Evolutionary conservation across 2,797 vertebrate species (phyloP), one percentile per base, ranked within the genome.

Genomic region (Kryptopterus vitreolus): DNA sequence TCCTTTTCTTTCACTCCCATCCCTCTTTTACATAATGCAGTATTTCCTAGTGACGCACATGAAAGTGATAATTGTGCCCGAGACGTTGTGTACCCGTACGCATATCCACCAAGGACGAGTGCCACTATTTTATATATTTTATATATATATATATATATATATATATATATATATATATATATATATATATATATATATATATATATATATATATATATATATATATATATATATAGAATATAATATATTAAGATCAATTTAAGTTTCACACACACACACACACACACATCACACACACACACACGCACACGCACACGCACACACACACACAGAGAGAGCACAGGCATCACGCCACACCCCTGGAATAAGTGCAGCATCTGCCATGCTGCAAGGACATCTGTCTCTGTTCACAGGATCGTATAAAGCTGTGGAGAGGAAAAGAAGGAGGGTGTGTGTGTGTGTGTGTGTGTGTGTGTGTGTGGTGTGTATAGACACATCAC

Each of bases 371-470:
- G 82, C 72, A 82, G 57, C 72, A 55, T 83, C 82, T 38, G 73
- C 79, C 78, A 82, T 79, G 87, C 86, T 80, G 87, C 87, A 89
- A 91, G 88, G 91, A 91, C 91, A 93, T 92, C 90, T 91, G 90
- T 88, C 87, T 88, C 84, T 85, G 87, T 91, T 55, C 50, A 68
- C 63, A 68, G 76, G 20, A 50, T 33, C 72, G 55, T 24, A 79
- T 33, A 31, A 62, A 79, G 66, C 55, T 43, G 72, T 18, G 24
- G 35, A 29, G 58, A 26, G 38, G 22, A 66, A 9, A 33, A 22
- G 35, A 22, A 12, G 69, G 22, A 22, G 46, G 43, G 4, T 20
- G 22, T 48, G 46, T 16, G 48, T 12, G 48, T 11, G 48, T n/a
- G n/a, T n/a, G n/a, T n/a, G n/a, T n/a, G n/a, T n/a, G n/a, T n/a